Conservation (phyloP, 2,888 invertebrate genomes). For the Raillietiella orientalis region DNA sequence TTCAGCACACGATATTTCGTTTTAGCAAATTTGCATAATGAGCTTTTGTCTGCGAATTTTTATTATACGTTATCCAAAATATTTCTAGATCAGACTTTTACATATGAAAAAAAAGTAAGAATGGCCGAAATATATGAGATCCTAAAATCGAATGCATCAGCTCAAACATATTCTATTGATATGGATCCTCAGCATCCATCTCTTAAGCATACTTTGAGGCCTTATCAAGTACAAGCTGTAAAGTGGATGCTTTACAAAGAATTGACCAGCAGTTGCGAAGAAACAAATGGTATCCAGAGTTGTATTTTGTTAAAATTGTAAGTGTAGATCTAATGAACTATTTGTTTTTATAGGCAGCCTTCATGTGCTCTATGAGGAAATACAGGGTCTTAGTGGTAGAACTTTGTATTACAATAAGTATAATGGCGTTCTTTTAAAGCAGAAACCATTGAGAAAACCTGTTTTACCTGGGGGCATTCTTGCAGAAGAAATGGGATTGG, state of each 20-base stretch:
- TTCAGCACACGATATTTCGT: no score
- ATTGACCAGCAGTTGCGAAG: no score
- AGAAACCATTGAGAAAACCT: conserved; percentile 9
- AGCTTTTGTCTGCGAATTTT: no score
- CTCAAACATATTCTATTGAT: no score
- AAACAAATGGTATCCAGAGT: no score
- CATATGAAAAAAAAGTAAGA: no score
- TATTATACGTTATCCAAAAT: no score
- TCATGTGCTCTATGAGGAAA: conserved; percentile 12
- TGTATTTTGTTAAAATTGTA: no score
- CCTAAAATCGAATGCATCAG: no score
- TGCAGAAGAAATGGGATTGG: conserved; percentile 50
- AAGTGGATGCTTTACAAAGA: conserved; percentile 32
- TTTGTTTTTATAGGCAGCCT: conserved; percentile 6
- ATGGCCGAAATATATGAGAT: no score
- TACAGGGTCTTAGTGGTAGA: conserved; percentile 7
- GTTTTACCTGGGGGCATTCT: conserved; percentile 29
- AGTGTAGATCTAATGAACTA: not conserved
- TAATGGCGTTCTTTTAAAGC: conserved; percentile 14
- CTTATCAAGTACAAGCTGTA: conserved; percentile 29
- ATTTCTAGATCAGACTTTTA: no score
- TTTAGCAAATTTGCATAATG: no score
- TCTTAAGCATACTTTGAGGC: conserved; percentile 21
- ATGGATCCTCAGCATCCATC: conserved; percentile 5
- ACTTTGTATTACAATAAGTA: conserved; percentile 15